phyloP scores from a whole-genome alignment of 2,113 vertebrate species.

The Nothoprocta pentlandii region DNA sequence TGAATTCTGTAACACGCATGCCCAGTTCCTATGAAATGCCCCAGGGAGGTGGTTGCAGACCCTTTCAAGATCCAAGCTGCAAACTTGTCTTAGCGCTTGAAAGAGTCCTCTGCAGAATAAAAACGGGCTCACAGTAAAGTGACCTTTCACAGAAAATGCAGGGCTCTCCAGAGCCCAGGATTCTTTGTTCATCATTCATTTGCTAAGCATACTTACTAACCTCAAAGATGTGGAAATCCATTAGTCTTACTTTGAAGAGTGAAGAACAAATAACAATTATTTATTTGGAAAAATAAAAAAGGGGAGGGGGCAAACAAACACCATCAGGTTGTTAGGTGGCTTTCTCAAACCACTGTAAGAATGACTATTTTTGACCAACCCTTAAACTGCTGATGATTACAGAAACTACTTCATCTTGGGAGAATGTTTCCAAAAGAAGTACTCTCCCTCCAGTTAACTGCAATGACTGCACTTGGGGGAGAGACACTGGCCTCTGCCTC shows the following conservation, averaged over 20 bases:
- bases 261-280: background rate
- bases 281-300: background rate
- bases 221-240: slow-evolving; percentile 19
- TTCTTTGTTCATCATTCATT: slow-evolving; percentile 1
- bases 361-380: slow-evolving; percentile 20
- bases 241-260: background rate
- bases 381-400: background rate
- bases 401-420: background rate
- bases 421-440: slow-evolving; percentile 6
- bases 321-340: background rate
- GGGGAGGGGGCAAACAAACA: background rate
- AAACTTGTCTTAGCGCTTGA: slow-evolving; percentile 38
- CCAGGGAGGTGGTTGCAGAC: background rate
- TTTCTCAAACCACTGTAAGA: background rate
- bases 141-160: slow-evolving; percentile 47
- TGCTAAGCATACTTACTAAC: slow-evolving; percentile 5
- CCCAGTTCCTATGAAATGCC: background rate
- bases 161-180: background rate
- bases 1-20: slow-evolving; percentile 26
- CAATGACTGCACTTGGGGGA: background rate
- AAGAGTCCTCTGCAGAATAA: slow-evolving; percentile 35
- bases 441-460: background rate
- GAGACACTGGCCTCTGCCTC: background rate
- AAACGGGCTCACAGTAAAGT: background rate
- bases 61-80: slow-evolving; percentile 14